Base-by-base conservation (phyloP, 2,113 vertebrate species). In the Malurus melanocephalus region DNA sequence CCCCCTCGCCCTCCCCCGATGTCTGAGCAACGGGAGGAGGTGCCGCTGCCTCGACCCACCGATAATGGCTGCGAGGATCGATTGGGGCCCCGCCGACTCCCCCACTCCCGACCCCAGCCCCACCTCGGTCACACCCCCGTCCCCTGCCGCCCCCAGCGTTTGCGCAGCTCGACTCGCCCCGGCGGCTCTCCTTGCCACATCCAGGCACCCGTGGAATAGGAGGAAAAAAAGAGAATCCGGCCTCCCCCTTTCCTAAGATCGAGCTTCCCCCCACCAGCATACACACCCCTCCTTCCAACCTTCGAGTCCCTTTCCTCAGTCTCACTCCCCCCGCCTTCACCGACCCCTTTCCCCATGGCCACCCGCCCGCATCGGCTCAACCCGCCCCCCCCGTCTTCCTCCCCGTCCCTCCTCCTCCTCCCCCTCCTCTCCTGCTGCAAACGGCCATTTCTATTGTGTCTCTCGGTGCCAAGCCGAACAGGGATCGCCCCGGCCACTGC, bases 391-490 rank as follows among this genome's bases (percentile, higher is more conserved):
- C 73, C 82, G 17, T 74, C 74, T 53, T 64, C 90, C 74, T 55
- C 48, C n/a, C n/a, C n/a, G n/a, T n/a, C n/a, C n/a, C n/a, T n/a
- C n/a, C n/a, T n/a, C n/a, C n/a, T n/a, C n/a, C n/a, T n/a, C n/a
- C n/a, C n/a, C n/a, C n/a, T n/a, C n/a, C n/a, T n/a, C n/a, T 78
- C 81, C 61, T 38, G 51, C 87, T 57, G 81, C 86, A 65, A 87
- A 60, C 89, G 78, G 93, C 93, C 48, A 93, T 91, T 93, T 91
- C 95, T 80, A 96, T 95, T 96, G 93, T 96, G 95, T 92, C 81
- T 85, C 92, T 71, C 75, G 59, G 66, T 85, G 87, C 87, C 73
- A 71, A 79, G 73, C 51, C 53, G 53, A 55, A 16, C 9, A 10
- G 27, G 57, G 72, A 43, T 75, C 61, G 45, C 62, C 79, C 46